phyloP scores from a whole-genome alignment of 2,888 invertebrate species.

The Paralinhomoeus sp. region DNA sequence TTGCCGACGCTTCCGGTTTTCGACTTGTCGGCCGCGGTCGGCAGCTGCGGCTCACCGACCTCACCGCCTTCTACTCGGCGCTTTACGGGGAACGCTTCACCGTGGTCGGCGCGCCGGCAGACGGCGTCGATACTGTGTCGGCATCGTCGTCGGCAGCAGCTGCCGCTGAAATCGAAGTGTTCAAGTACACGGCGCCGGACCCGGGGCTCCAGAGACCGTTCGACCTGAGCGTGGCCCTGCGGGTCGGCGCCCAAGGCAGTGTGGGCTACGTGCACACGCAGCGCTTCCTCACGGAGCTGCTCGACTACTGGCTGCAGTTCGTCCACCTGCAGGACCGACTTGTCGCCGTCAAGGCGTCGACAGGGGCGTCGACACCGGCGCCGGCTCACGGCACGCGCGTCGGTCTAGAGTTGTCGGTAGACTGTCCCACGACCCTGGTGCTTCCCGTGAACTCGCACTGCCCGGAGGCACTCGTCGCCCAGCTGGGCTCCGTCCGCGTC shows the following conservation, averaged over 20 bases:
- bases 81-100: constrained; percentile 51
- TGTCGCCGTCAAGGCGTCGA: too few relatives aligned
- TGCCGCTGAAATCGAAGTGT: too few relatives aligned
- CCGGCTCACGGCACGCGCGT: too few relatives aligned
- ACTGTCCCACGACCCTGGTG: too few relatives aligned
- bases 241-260: background rate
- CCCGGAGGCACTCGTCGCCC: too few relatives aligned
- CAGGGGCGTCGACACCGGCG: too few relatives aligned
- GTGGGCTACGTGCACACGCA: constrained; percentile 61
- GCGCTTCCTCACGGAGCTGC: constrained; percentile 64
- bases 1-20: background rate
- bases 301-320: constrained; percentile 55
- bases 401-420: too few relatives aligned
- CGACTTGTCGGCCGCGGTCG: background rate
- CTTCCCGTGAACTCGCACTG: too few relatives aligned
- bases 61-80: constrained; percentile 12
- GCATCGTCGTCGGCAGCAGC: too few relatives aligned
- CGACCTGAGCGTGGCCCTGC: constrained; percentile 37
- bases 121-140: too few relatives aligned
- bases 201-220: constrained; percentile 31
- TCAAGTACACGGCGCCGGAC: constrained; percentile 36
- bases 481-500: too few relatives aligned
- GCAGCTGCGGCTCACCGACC: constrained; percentile 10
- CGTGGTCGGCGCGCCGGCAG: constrained; percentile 1
- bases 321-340: constrained; percentile 56